Percentiles rank a stretch among this genome's conserved stretches.
Evolutionary conservation across 2,113 vertebrate species (phyloP).

Genomic region (Antennarius striatus): DNA sequence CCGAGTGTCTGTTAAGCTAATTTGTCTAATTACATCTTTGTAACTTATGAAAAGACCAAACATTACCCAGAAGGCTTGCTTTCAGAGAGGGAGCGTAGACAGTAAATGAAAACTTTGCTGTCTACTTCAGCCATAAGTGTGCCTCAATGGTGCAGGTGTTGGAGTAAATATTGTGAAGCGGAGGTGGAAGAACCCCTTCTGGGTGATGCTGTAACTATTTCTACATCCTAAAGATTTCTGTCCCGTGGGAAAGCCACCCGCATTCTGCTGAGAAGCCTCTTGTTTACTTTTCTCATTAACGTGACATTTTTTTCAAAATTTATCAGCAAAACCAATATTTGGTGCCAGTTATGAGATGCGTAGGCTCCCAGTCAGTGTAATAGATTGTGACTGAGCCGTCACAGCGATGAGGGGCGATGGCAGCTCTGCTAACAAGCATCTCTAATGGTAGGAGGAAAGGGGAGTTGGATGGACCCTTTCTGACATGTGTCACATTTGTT

Average conservation of each 20-base stretch:
- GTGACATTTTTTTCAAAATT: conserved; percentile 48
- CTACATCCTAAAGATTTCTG: conserved; percentile 59
- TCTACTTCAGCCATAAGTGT: conserved; percentile 43
- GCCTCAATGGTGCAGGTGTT: conserved; percentile 30
- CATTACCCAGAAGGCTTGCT: conserved; percentile 72
- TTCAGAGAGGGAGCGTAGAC: conserved; percentile 54
- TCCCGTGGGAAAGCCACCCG: conserved; percentile 65
- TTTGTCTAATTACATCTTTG: conserved; percentile 80
- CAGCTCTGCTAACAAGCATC: conserved; percentile 65
- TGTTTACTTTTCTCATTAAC: conserved; percentile 72
- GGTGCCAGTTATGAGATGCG: conserved; percentile 59
- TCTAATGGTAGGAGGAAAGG: conserved; percentile 30
- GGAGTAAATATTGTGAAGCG: conserved; percentile 38
- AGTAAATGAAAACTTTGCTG: conserved; percentile 65
- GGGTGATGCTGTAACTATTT: conserved; percentile 65
- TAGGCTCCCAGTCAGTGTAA: conserved; percentile 54
- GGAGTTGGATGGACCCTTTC: conserved; percentile 18
- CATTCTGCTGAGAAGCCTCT: conserved; percentile 60
- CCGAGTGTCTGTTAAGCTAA: conserved; percentile 75
- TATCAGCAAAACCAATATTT: conserved; percentile 78
- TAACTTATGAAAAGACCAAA: conserved; percentile 78
- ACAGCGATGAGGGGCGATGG: conserved; percentile 48
- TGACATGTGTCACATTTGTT: conserved; percentile 56
- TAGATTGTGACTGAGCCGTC: conserved; percentile 66
- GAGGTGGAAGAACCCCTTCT: conserved; percentile 53